Evolutionary conservation across 2,113 vertebrate genomes (phyloP).

Genomic region (Trematocara variabile): DNA sequence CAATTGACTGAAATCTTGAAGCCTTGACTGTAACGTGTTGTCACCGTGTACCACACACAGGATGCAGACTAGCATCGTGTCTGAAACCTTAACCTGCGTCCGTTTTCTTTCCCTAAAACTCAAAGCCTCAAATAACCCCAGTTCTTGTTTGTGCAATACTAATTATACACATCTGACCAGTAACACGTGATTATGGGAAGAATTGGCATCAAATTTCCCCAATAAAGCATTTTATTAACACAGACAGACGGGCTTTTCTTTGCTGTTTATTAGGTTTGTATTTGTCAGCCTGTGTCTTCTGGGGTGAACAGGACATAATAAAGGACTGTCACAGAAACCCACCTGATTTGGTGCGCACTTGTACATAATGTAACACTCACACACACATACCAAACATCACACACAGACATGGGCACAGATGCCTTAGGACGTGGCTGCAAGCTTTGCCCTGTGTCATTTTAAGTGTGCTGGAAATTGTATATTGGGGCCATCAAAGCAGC

Average conservation of each 20-base stretch:
- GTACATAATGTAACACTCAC: slow-evolving; percentile 17
- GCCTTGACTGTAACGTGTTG: not conserved
- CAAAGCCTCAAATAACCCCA: slow-evolving; percentile 21
- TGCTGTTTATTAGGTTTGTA: slow-evolving; percentile 49
- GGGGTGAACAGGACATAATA: slow-evolving; percentile 28
- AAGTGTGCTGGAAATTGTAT: slow-evolving; percentile 43
- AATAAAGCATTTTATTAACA: slow-evolving; percentile 52
- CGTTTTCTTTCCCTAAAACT: not conserved
- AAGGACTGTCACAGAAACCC: slow-evolving; percentile 33
- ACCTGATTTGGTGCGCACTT: slow-evolving; percentile 12
- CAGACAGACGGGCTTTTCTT: slow-evolving; percentile 56
- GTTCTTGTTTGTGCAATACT: slow-evolving; percentile 38
- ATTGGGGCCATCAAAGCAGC: slow-evolving; percentile 52
- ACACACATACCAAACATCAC: slow-evolving; percentile 22
- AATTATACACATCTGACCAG: slow-evolving; percentile 62
- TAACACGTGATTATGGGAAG: slow-evolving; percentile 42
- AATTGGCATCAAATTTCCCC: slow-evolving; percentile 37
- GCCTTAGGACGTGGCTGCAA: slow-evolving; percentile 12
- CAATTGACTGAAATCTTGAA: not conserved
- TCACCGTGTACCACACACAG: not conserved
- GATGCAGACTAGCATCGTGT: not conserved
- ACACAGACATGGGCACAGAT: slow-evolving; percentile 10
- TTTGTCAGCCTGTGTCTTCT: slow-evolving; percentile 35
- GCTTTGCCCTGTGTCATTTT: slow-evolving; percentile 22
- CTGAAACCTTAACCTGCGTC: not conserved